Evolutionary conservation across 1,140 invertebrate genomes (phyloP).

Genomic region (Drosophila seguyi): DNA sequence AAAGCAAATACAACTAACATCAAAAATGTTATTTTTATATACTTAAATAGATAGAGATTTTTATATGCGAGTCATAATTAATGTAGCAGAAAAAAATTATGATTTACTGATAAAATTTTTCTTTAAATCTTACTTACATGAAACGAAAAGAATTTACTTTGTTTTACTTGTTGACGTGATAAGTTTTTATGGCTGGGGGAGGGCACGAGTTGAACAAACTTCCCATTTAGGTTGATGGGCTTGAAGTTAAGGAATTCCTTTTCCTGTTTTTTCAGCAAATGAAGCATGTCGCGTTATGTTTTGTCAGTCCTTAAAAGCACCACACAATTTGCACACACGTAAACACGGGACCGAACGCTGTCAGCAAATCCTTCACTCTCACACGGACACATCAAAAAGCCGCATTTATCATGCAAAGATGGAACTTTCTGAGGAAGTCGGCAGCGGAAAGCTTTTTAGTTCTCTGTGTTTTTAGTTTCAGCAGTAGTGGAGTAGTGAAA

Average conservation of each 20-base stretch:
- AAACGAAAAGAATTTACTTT: neutral
- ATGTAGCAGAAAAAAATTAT: neutral
- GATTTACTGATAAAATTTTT: neutral
- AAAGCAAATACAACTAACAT: too few relatives aligned
- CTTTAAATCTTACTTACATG: neutral
- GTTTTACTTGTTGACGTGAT: neutral
- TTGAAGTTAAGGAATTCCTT: slow-evolving; percentile 23
- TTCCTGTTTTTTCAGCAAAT: slow-evolving; percentile 50
- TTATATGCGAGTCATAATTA: neutral
- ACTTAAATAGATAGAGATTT: neutral
- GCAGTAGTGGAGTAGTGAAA: slow-evolving; percentile 29
- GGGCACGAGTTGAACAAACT: slow-evolving; percentile 41
- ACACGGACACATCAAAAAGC: slow-evolving; percentile 60
- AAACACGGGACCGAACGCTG: slow-evolving; percentile 3
- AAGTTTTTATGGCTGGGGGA: neutral
- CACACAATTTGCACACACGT: slow-evolving; percentile 28
- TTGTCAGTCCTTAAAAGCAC: slow-evolving; percentile 55
- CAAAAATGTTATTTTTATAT: too few relatives aligned
- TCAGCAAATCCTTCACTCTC: slow-evolving; percentile 34
- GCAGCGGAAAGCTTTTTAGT: slow-evolving; percentile 61
- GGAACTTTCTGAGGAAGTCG: slow-evolving; percentile 57
- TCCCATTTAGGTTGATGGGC: slow-evolving; percentile 36
- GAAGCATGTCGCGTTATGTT: slow-evolving; percentile 61
- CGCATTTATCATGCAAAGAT: slow-evolving; percentile 66
- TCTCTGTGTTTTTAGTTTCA: slow-evolving; percentile 39